These are phyloP conservation scores for Calameuta idolon DNA, from an alignment of 2,888 invertebrate genomes.

Conservation along the genomic window DNA sequence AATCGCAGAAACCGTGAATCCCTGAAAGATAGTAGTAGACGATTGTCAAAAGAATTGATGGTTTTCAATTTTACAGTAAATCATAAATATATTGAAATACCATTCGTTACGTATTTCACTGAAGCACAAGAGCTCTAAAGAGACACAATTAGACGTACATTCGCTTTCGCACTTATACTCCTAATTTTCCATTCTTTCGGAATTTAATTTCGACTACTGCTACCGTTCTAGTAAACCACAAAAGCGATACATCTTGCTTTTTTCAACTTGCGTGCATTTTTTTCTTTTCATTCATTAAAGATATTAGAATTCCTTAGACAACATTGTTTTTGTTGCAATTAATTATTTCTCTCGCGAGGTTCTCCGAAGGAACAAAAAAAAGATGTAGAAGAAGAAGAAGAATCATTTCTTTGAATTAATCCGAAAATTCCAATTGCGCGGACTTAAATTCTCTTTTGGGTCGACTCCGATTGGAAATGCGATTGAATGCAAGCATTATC, in stretches of 20 bases:
- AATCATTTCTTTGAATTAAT: neutral
- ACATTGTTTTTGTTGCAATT: neutral
- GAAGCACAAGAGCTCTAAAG: neutral
- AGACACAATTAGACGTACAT: neutral
- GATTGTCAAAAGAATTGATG: neutral
- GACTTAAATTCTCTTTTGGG: neutral
- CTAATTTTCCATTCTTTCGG: neutral
- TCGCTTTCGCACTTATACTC: neutral
- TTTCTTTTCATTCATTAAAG: neutral
- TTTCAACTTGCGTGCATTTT: neutral
- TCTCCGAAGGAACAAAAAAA: neutral
- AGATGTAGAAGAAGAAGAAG: neutral
- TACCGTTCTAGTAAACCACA: neutral
- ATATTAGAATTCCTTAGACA: neutral
- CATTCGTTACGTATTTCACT: neutral
- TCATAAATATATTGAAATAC: neutral
- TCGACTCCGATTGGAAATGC: neutral
- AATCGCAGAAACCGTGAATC: neutral
- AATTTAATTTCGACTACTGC: neutral
- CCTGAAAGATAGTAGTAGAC: neutral
- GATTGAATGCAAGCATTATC: slow-evolving; percentile 4
- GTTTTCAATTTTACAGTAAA: neutral
- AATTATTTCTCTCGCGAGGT: neutral
- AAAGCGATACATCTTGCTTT: neutral
- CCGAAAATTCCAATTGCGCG: neutral